Evolutionary conservation across 1,140 invertebrate species (phyloP), one percentile per base, ranked within the genome.

Genomic region (Eulimnadia texana): DNA sequence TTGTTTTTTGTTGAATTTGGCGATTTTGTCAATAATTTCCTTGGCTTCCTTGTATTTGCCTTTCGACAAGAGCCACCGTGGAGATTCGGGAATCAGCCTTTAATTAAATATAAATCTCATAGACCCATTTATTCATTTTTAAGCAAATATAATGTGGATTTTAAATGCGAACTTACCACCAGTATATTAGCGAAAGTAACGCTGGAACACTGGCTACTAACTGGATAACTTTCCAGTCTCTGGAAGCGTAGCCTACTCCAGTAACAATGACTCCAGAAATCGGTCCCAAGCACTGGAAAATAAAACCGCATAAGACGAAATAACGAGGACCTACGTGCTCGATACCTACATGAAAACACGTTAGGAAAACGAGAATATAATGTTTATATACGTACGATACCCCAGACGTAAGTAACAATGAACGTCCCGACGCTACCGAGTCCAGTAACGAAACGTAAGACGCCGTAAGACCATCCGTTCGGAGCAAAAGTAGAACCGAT

Each of bases 51-150:
- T 25, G 55, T 57, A 24, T 25, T n/a, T 57, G 19, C 27, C 1
- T 28, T 57, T 20, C 19, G 55, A 28, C 55, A 57, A 6, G n/a
- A 57, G 55, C 55, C 55, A 57, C 19, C 25, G 19, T n/a, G 55
- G 55, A 20, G 55, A 57, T 3, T 57, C 55, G 19, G 55, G 55
- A 19, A 57, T 28, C 24, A 24, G 27, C 24, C n/a, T n/a, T n/a
- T n/a, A n/a, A n/a, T n/a, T n/a, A n/a, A 24, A 57, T 25, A 0
- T 24, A 29, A 0, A 57, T 20, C n/a, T 24, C 55, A 28, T 23
- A 57, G 19, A 57, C 27, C 16, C 6, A 42, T 42, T 16, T 6
- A 42, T 42, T 42, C 33, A 42, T 42, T 42, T 42, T 16, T 9
- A 42, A 42, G 16, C 16, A 42, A 42, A 42, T 9, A 16, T 6